phyloP scores from a whole-genome alignment of 2,888 invertebrate species.

The Mellilla xanthometata region DNA sequence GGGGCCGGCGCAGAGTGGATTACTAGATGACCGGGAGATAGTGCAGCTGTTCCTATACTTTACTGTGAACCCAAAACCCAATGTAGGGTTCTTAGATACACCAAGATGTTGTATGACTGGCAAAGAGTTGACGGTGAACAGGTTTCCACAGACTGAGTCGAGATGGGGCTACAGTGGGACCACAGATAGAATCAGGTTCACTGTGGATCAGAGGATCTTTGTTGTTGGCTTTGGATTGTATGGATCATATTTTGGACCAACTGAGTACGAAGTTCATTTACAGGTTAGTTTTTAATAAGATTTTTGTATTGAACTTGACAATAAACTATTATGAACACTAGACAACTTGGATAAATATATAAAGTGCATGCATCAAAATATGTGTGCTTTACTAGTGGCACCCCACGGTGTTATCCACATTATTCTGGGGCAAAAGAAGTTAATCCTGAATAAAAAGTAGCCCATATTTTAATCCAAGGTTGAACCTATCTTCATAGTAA shows the following conservation, averaged over 20 bases:
- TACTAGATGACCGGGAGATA: constrained; percentile 89
- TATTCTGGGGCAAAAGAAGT: too few relatives aligned
- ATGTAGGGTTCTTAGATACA: constrained; percentile 86
- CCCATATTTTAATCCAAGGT: too few relatives aligned
- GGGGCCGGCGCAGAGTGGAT: constrained; percentile 88
- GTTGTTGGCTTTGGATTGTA: constrained; percentile 93
- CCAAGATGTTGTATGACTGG: constrained; percentile 91
- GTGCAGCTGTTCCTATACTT: constrained; percentile 88
- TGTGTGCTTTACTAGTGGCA: too few relatives aligned
- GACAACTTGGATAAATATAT: too few relatives aligned
- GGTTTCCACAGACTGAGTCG: constrained; percentile 89
- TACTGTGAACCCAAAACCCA: constrained; percentile 89
- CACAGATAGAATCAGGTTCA: constrained; percentile 91
- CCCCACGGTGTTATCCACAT: too few relatives aligned
- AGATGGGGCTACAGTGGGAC: constrained; percentile 94
- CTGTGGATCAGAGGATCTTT: constrained; percentile 90
- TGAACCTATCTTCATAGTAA: too few relatives aligned
- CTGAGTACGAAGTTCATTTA: constrained; percentile 90
- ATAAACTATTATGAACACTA: too few relatives aligned
- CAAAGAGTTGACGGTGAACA: constrained; percentile 88
- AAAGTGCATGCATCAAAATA: neutral
- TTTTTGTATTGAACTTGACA: too few relatives aligned
- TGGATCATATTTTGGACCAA: constrained; percentile 90
- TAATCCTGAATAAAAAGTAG: too few relatives aligned
- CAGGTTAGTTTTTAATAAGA: constrained; percentile 52